phyloP scores from a whole-genome alignment of 1,140 invertebrate genomes.

The Plectus sambesii region DNA sequence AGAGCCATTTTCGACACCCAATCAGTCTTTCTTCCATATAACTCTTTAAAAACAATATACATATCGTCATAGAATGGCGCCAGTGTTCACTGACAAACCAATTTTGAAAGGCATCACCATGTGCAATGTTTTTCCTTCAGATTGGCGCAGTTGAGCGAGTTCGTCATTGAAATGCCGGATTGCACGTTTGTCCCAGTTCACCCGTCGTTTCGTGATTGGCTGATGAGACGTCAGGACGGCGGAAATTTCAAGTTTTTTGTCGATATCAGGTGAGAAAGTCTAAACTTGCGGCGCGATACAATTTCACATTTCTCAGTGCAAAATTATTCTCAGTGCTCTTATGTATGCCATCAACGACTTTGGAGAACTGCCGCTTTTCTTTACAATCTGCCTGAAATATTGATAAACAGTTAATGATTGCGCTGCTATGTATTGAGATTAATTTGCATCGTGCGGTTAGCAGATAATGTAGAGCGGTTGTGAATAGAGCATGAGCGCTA shows the following conservation, averaged over 20 bases:
- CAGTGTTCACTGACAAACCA: too few relatives aligned
- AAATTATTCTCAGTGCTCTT: not conserved
- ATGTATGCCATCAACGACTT: not conserved
- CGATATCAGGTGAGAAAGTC: slow-evolving; percentile 53
- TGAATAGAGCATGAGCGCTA: too few relatives aligned
- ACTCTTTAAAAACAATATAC: too few relatives aligned
- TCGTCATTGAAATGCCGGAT: slow-evolving; percentile 73
- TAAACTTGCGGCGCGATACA: too few relatives aligned
- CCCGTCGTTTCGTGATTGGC: slow-evolving; percentile 87
- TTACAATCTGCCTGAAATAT: slow-evolving; percentile 1
- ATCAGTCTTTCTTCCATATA: too few relatives aligned
- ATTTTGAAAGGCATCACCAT: slow-evolving; percentile 1
- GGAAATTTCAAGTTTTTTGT: slow-evolving; percentile 80
- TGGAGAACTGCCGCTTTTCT: not conserved
- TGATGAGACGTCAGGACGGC: slow-evolving; percentile 74
- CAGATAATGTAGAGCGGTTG: too few relatives aligned
- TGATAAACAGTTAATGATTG: too few relatives aligned
- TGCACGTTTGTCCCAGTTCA: slow-evolving; percentile 93
- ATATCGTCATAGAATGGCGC: too few relatives aligned
- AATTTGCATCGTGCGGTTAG: too few relatives aligned
- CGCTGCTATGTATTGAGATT: too few relatives aligned
- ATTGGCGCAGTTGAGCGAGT: slow-evolving; percentile 52
- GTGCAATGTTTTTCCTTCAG: slow-evolving; percentile 18
- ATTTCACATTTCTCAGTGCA: not conserved
- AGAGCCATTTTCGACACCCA: too few relatives aligned